Conservation (phyloP, 23 tunicate species). For the Phallusia fumigata region DNA sequence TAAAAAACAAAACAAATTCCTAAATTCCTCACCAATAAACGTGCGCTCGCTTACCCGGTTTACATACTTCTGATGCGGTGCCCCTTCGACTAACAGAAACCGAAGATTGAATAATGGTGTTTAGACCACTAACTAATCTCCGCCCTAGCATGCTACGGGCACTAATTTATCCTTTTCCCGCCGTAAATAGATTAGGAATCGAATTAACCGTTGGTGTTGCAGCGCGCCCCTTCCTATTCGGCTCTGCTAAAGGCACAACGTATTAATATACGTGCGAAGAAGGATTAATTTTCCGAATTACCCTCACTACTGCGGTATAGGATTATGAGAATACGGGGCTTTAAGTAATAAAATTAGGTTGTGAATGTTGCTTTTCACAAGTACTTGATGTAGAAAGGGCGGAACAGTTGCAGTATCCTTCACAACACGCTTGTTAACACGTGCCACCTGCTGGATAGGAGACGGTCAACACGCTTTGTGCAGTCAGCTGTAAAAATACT, state of each 20-base stretch:
- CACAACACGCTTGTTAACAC: no score
- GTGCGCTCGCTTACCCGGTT: no score
- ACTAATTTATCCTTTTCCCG: background rate
- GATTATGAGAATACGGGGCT: background rate
- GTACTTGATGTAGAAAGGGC: no score
- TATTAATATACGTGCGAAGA: background rate
- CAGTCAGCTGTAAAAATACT: no score
- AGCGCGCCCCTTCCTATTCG: background rate
- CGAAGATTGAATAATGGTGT: background rate
- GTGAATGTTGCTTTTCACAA: no score
- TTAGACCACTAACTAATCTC: background rate
- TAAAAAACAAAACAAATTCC: no score
- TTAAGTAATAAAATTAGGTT: background rate
- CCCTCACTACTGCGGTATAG: background rate
- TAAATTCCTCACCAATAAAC: no score
- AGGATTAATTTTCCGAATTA: background rate
- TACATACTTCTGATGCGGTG: no score
- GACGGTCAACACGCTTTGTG: no score
- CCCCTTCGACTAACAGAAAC: background rate
- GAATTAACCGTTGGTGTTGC: background rate
- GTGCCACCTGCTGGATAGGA: no score
- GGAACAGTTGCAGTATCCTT: no score
- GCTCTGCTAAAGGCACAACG: background rate
- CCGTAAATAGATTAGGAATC: conserved; percentile 1
- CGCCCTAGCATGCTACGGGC: background rate